A percentile compares a stretch with the other conserved stretches of the same genome.
phyloP scores from a whole-genome alignment of 2,888 invertebrate genomes.

The Drosophila flavopinicola region DNA sequence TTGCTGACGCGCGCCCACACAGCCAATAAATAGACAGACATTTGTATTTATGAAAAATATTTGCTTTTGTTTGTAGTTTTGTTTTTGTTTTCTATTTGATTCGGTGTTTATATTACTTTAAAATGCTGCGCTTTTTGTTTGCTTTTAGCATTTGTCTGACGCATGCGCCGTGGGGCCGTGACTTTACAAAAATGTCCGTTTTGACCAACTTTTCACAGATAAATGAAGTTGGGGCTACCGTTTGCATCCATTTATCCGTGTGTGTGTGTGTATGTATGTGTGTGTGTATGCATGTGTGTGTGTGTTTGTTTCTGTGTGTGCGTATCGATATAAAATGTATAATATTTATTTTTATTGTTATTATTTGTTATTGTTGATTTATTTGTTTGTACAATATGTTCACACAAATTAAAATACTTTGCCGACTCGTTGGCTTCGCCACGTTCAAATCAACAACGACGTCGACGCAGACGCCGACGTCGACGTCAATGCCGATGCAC shows the following conservation, averaged over 20 bases:
- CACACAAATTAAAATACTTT: constrained; percentile 80
- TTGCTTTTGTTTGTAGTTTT: constrained; percentile 49
- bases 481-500: constrained; percentile 15
- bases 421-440: constrained; percentile 54
- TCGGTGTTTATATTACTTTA: constrained; percentile 67
- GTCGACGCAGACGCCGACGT: constrained; percentile 12
- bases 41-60: constrained; percentile 60
- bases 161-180: constrained; percentile 70
- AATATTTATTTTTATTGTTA: constrained; percentile 76
- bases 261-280: constrained; percentile 2
- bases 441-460: constrained; percentile 45
- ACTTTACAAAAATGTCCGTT: constrained; percentile 66
- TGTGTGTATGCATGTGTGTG: background rate
- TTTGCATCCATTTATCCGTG: constrained; percentile 1
- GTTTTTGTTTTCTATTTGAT: constrained; percentile 41
- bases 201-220: constrained; percentile 71
- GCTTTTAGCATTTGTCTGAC: constrained; percentile 51
- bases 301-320: constrained; percentile 15
- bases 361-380: constrained; percentile 75
- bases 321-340: constrained; percentile 60
- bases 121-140: constrained; percentile 69
- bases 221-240: constrained; percentile 50
- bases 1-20: constrained; percentile 49
- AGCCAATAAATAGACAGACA: constrained; percentile 38
- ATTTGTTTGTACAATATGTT: constrained; percentile 78